Evolutionary conservation across 1,140 invertebrate species (phyloP), one percentile per base, ranked within the genome.

Genomic region (Samia ricini): DNA sequence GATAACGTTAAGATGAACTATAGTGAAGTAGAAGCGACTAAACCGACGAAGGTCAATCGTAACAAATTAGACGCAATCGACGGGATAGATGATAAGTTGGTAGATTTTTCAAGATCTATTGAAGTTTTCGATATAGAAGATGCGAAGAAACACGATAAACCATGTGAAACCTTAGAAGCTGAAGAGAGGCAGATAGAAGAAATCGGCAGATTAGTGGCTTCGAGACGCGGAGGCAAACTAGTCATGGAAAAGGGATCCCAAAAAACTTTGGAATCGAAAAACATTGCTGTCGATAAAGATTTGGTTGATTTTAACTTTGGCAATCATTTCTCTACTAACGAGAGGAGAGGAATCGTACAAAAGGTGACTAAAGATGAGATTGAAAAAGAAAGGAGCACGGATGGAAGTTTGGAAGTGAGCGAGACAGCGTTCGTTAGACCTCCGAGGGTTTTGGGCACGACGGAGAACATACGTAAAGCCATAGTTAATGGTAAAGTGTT

Each of bases 151-250:
- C 83, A 87, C 49, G 86, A 84, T 55, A 56, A 72, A 64, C 62
- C 83, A 1, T 75, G 89, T 76, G 90, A 89, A 81, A 85, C 82
- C 50, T 70, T 91, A 52, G 81, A 89, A 72, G 88, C 89, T 2
- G 90, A 91, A 72, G 90, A 91, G 26, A 85, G 76, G 62, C 90
- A 91, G 66, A 91, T 91, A 56, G 90, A 91, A 77, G 90, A 88
- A 23, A 90, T 91, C 6, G 90, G 90, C 10, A 79, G 89, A 64
- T 67, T 89, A 6, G 63, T 91, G 54, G 85, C 86, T 49, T 81
- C 87, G 0, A 81, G 82, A 63, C 75, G 86, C 20, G 84, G 79
- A 19, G 81, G 77, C 3, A 90, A 88, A 66, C 26, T 90, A 1
- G 68, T 89, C 18, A 54, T 90, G 49, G 85, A 90, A 54, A 90